Conservation (phyloP, 2,113 vertebrate species). For the Paraplagusia blochii region DNA sequence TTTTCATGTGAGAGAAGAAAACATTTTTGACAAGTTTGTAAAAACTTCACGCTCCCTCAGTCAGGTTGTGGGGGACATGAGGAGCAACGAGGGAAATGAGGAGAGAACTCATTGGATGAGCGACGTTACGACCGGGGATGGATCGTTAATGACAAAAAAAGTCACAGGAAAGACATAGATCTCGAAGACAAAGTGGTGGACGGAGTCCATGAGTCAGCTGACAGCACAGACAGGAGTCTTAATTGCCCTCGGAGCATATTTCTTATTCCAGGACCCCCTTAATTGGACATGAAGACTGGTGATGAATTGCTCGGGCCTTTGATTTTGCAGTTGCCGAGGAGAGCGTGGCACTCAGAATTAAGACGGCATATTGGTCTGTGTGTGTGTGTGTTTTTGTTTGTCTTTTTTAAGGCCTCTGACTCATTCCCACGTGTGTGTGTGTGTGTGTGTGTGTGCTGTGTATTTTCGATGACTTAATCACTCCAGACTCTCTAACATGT, state of each 20-base stretch:
- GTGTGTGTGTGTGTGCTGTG: too few species aligned
- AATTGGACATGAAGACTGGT: constrained; percentile 62
- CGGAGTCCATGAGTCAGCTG: constrained; percentile 39
- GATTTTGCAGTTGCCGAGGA: constrained; percentile 44
- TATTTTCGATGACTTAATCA: too few species aligned
- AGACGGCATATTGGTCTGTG: constrained; percentile 18
- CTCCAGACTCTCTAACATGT: too few species aligned
- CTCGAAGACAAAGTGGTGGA: constrained; percentile 45
- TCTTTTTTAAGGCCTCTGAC: too few species aligned
- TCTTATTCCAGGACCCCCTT: constrained; percentile 52
- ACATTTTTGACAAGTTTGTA: too few species aligned
- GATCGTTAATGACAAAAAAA: constrained; percentile 54
- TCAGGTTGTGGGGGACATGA: too few species aligned
- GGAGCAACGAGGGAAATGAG: not conserved
- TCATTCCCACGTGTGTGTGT: too few species aligned
- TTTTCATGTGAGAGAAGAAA: too few species aligned
- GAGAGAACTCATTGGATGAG: not conserved
- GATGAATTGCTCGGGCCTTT: constrained; percentile 61
- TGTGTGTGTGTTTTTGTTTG: too few species aligned
- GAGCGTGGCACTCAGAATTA: constrained; percentile 42
- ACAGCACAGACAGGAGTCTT: constrained; percentile 51
- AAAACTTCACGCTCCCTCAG: too few species aligned
- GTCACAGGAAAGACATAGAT: constrained; percentile 41
- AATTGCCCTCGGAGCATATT: constrained; percentile 60
- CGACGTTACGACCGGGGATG: constrained; percentile 16